These are phyloP conservation scores for Apamea crenata DNA, from an alignment of 2,888 invertebrate species.

Conservation along the genomic window DNA sequence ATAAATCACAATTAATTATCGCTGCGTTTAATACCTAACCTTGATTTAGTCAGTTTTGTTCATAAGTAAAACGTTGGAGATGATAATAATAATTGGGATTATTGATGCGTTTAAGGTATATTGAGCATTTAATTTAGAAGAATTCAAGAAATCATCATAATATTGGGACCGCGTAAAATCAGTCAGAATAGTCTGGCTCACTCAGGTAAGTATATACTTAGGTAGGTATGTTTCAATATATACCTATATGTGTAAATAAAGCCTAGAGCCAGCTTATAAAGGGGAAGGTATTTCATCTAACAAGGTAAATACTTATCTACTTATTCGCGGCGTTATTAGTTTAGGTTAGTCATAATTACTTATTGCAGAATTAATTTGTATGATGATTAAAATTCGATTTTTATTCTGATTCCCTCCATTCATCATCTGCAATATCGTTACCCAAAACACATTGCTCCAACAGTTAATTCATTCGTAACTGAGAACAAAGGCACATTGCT, in stretches of 20 bases:
- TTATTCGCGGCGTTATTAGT: not conserved
- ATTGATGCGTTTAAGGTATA: not conserved
- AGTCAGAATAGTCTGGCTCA: not conserved
- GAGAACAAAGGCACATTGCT: constrained; percentile 53
- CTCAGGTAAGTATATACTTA: not conserved
- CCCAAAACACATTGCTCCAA: constrained; percentile 37
- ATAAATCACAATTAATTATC: constrained; percentile 41
- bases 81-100: constrained; percentile 4
- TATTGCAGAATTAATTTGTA: not conserved
- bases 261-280: not conserved
- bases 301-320: no score
- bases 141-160: not conserved
- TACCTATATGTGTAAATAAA: not conserved
- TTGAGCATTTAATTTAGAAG: not conserved
- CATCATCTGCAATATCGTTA: constrained; percentile 6
- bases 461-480: constrained; percentile 40
- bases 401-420: not conserved
- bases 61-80: constrained; percentile 3
- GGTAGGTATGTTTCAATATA: not conserved
- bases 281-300: not conserved
- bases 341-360: not conserved
- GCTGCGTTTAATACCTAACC: constrained; percentile 36
- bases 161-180: not conserved
- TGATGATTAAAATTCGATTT: not conserved
- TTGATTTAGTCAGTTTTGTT: constrained; percentile 34